Evolutionary conservation across 2,888 invertebrate genomes (phyloP).

Genomic region (Entomobrya proxima): DNA sequence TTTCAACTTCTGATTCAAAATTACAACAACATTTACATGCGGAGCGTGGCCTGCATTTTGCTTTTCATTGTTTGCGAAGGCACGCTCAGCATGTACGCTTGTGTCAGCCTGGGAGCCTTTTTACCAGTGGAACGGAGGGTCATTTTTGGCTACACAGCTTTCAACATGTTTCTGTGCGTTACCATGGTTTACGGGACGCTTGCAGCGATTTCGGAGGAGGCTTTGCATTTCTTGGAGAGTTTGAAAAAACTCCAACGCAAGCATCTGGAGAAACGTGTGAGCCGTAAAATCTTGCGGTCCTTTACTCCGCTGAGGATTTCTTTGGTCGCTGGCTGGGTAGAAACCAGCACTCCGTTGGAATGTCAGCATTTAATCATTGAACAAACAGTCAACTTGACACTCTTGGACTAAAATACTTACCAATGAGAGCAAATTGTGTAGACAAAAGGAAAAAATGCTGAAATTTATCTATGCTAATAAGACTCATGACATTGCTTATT

Average conservation of each 20-base stretch:
- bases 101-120: neutral
- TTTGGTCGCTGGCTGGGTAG: neutral
- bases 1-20: neutral
- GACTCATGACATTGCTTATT: too few relatives aligned
- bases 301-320: neutral
- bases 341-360: neutral
- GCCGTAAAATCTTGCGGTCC: neutral
- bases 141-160: neutral
- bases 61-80: neutral
- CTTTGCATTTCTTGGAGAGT: neutral
- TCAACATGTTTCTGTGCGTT: neutral
- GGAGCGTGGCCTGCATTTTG: neutral
- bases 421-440: too few relatives aligned
- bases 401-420: neutral
- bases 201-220: neutral
- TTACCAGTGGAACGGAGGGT: neutral
- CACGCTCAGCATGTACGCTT: neutral
- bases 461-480: too few relatives aligned
- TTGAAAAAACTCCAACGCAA: neutral
- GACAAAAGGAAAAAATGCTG: too few relatives aligned
- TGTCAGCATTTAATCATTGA: neutral
- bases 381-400: neutral
- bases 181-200: neutral
- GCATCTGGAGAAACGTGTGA: neutral
- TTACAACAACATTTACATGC: neutral